phyloP scores from a whole-genome alignment of 1,140 invertebrate species.

The Leucophenga varia region DNA sequence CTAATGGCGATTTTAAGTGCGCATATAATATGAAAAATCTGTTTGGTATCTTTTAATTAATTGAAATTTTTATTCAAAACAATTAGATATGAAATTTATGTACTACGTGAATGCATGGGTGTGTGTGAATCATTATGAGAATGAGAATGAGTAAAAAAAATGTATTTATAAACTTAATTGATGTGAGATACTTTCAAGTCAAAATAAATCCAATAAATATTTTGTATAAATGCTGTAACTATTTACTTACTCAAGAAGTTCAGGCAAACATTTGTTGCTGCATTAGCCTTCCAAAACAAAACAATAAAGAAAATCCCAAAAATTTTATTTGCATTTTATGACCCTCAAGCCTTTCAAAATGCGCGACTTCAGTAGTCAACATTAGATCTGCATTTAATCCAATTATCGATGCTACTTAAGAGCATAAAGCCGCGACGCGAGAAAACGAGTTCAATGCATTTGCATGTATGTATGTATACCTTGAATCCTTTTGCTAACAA shows the following conservation, averaged over 20 bases:
- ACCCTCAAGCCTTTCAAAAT: constrained; percentile 38
- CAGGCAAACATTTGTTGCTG: background rate
- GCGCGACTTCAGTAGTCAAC: constrained; percentile 15
- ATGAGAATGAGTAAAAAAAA: background rate
- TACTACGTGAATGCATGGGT: background rate
- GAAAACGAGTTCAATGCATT: too few relatives aligned
- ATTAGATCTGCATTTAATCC: constrained; percentile 28
- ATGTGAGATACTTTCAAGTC: background rate
- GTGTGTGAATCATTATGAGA: background rate
- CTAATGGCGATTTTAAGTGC: constrained; percentile 34
- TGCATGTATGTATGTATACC: too few relatives aligned
- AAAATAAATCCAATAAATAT: constrained; percentile 4
- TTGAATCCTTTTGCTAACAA: constrained; percentile 5
- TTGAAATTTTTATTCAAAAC: constrained; percentile 24
- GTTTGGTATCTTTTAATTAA: constrained; percentile 41
- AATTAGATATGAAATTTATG: constrained; percentile 17
- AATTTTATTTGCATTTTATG: constrained; percentile 46
- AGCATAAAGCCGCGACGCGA: background rate
- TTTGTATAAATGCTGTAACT: background rate
- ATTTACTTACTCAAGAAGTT: background rate
- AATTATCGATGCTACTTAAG: constrained; percentile 23
- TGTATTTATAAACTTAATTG: too few relatives aligned
- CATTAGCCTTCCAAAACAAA: too few relatives aligned
- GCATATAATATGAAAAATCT: constrained; percentile 36
- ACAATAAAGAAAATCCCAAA: constrained; percentile 33